Base-by-base conservation (phyloP, 2,113 vertebrate genomes). In the Stomatorhinus ivindoensis region DNA sequence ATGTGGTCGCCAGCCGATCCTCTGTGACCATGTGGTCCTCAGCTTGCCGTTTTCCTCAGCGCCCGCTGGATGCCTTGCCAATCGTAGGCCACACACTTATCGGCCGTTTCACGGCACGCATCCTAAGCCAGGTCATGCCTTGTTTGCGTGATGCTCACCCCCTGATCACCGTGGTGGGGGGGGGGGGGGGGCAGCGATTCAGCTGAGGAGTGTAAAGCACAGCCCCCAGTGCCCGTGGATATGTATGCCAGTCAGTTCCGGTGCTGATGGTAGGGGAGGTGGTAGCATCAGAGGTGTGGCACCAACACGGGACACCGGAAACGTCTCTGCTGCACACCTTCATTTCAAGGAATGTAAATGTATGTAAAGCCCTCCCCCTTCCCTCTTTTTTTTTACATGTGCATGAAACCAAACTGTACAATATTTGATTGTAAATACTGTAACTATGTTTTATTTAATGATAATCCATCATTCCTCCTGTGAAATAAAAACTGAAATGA, bases 381-480 rank as follows among this genome's bases (percentile, higher is more conserved):
- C 91, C 92, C 92, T 89, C 48, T 47, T n/a, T 92, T 91, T 89
- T 92, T 92, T 91, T 90, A 51, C 90, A 88, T 73, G 90, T 96
- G 94, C 95, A 94, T 95, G 95, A 92, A 92, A 93, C 88, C 90
- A 93, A 94, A 93, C 92, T 95, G 94, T 95, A 94, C 93, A 92
- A 93, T 92, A 92, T 86, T 87, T 91, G 88, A 88, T 84, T 96
- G 95, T 96, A 95, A 92, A 95, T 95, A 94, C 65, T 95, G 94
- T 96, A 95, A 93, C 89, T 92, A 93, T 42, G 92, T 91, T 91
- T 92, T 95, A 96, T 96, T 96, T 95, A 95, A 96, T 89, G 91
- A 94, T 88, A 73, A 89, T 92, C 86, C 82, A 87, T 84, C 65
- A 47, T 90, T 91, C 47, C 88, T 76, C 69, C 89, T 61, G 80